Conservation (phyloP, 1,140 invertebrate species). For the Cotesia typhae region DNA sequence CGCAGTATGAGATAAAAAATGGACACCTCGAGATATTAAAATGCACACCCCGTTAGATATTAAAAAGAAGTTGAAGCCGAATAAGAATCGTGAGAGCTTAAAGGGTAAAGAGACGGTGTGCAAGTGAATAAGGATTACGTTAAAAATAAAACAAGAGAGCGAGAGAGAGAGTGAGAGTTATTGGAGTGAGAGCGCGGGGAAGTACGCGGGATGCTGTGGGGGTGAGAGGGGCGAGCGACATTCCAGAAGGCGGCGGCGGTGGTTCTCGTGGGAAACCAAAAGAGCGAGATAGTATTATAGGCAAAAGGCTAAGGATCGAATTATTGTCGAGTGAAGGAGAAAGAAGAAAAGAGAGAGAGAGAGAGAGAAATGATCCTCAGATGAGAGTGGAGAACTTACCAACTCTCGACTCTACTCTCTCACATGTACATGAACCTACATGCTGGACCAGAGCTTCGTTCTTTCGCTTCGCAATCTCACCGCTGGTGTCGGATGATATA, state of each 20-base stretch:
- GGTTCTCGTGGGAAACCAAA: slow-evolving; percentile 66
- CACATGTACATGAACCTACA: too few species aligned
- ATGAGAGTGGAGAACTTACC: too few species aligned
- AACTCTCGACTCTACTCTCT: too few species aligned
- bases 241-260: slow-evolving; percentile 67
- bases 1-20: not conserved
- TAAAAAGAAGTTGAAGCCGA: slow-evolving; percentile 31
- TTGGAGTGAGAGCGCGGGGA: slow-evolving; percentile 41
- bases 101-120: slow-evolving; percentile 20
- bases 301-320: slow-evolving; percentile 23
- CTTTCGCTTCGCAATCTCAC: too few species aligned
- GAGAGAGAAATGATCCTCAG: slow-evolving; percentile 12
- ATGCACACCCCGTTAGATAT: slow-evolving; percentile 35
- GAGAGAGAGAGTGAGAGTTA: slow-evolving; percentile 31
- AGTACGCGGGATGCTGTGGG: slow-evolving; percentile 45
- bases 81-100: slow-evolving; percentile 31
- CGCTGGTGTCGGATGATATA: too few species aligned
- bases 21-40: slow-evolving; percentile 12
- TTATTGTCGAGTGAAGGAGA: slow-evolving; percentile 14
- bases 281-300: slow-evolving; percentile 46
- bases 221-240: slow-evolving; percentile 62
- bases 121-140: slow-evolving; percentile 16
- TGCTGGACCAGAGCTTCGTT: too few species aligned
- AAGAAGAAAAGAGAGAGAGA: slow-evolving; percentile 41
- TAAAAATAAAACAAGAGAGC: slow-evolving; percentile 14